Percentiles rank a stretch among this genome's conserved stretches.
phyloP scores from a whole-genome alignment of 2,888 invertebrate genomes.

The Ectemnius lituratus region DNA sequence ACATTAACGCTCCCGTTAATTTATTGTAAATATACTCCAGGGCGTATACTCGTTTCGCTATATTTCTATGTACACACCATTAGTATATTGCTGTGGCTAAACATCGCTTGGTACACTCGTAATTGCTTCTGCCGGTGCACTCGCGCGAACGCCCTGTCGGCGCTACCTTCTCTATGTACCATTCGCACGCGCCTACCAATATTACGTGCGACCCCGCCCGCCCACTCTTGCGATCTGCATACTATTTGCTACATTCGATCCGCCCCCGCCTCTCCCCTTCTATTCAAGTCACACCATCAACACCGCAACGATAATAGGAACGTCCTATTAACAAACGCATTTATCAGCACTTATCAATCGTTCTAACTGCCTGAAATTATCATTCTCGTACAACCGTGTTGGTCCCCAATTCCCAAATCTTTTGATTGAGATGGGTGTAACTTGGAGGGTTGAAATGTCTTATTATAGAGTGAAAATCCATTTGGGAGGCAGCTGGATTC shows the following conservation, averaged over 20 bases:
- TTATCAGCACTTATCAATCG: slow-evolving; percentile 53
- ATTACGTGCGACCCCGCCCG: slow-evolving; percentile 40
- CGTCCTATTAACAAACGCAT: slow-evolving; percentile 51
- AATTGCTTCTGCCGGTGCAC: slow-evolving; percentile 25
- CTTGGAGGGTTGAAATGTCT: slow-evolving; percentile 30
- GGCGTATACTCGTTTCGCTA: slow-evolving; percentile 69
- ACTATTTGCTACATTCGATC: slow-evolving; percentile 60
- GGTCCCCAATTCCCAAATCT: not conserved
- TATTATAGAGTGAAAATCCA: slow-evolving; percentile 36
- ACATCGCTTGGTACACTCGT: slow-evolving; percentile 60
- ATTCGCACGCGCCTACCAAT: slow-evolving; percentile 31
- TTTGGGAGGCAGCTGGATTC: not conserved
- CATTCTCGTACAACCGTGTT: slow-evolving; percentile 20
- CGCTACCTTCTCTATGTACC: slow-evolving; percentile 5
- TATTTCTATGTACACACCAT: slow-evolving; percentile 72
- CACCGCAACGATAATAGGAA: slow-evolving; percentile 58
- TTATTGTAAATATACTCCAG: slow-evolving; percentile 69
- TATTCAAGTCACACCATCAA: slow-evolving; percentile 34
- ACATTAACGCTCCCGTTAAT: slow-evolving; percentile 71
- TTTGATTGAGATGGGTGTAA: not conserved
- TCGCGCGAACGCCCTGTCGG: not conserved
- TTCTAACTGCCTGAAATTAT: slow-evolving; percentile 37
- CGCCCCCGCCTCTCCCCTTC: slow-evolving; percentile 48
- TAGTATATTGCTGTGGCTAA: slow-evolving; percentile 68
- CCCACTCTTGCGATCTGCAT: slow-evolving; percentile 60